Base-by-base conservation (phyloP, 2,113 vertebrate genomes). In the Xiphophorus maculatus region DNA sequence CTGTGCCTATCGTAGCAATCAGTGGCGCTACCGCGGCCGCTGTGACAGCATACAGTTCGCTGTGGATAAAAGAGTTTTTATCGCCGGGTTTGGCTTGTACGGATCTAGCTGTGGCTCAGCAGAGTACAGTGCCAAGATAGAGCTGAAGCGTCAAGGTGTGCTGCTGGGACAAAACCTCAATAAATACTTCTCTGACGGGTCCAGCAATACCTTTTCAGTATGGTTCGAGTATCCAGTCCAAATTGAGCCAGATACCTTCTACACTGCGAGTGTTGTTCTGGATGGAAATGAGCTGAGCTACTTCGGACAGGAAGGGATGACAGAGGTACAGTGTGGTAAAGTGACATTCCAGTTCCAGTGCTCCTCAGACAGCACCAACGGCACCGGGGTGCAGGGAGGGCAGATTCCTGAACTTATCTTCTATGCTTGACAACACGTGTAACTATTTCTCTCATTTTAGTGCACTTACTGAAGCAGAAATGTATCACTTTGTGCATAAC, bases 1-100 rank as follows among this genome's bases (percentile, higher is more conserved):
- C 0, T 99, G 97, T 8, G 98, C 98, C 84, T 99, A 99, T 84
- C 94, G 97, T 62, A 99, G 98, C 94, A 99, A 99, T 90, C 98
- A 99, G 89, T 99, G 98, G 97, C 97, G 97, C 27, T 99, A 99
- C 79, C 89, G 97, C 30, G 98, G 98, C 61, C 96, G 97, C 61
- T 99, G 98, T 1, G 98, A 99, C 95, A 98, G 97, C 91, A 99
- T 99, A 85, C 98, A 99, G 95, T 99, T 99, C 60, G 97, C 98
- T 0, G 97, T 98, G 1, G 98, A 99, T 78, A 98, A 97, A 83
- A 93, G 98, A 60, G 96, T 99, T 62, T 99, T 99, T 77, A 97
- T 99, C 0, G 97, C 97, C 0, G 98, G 98, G 62, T 99, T 99
- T 22, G 97, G 98, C 25, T 95, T 99, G 2, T 99, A 99, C 0